Evolutionary conservation across 2,888 invertebrate genomes (phyloP), one percentile per base, ranked within the genome.

Genomic region (Oeneis ivallda): DNA sequence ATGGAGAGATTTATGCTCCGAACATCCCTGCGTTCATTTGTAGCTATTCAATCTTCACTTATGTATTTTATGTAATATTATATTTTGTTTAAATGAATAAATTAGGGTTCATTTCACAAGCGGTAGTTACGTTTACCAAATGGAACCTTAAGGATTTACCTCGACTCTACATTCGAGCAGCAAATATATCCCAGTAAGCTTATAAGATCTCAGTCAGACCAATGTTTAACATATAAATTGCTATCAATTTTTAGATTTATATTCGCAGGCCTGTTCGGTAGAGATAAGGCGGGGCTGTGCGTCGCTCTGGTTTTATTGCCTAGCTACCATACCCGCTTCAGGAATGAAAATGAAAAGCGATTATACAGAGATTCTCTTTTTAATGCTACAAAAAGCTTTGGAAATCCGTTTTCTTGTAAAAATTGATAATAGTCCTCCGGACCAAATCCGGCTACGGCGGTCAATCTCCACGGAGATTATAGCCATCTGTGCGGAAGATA

Each of bases 141-240:
- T 47, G 8, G 9, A 53, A 37, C 37, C 5, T 17, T 45, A 37
- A 52, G 26, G 19, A 26, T 61, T 41, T 26, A 52, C 39, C 61
- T 39, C 41, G 26, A 41, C 52, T 52, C 61, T 5, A 39, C 50
- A 50, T 52, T 61, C 41, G 54, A 65, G 68, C 66, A 37, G 50
- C 56, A 47, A 65, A 66, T 68, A 63, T 66, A 66, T 64, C 66
- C 58, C 63, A 54, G 56, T 60, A 56, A 67, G 70, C 61, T 67
- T 65, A 61, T 68, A 81, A 81, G 80, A 87, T 86, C 85, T 87
- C 82, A 85, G 81, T 86, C 82, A 79, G 78, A 75, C 77, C 81
- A 80, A 83, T 87, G 87, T 84, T 89, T 88, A 85, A 86, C 89
- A 87, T 89, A 89, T 88, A 89, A 88, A 89, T 87, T 87, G 86